Evolutionary conservation across 2,888 invertebrate species (phyloP), one percentile per base, ranked within the genome.

Genomic region (Leucoma salicis): DNA sequence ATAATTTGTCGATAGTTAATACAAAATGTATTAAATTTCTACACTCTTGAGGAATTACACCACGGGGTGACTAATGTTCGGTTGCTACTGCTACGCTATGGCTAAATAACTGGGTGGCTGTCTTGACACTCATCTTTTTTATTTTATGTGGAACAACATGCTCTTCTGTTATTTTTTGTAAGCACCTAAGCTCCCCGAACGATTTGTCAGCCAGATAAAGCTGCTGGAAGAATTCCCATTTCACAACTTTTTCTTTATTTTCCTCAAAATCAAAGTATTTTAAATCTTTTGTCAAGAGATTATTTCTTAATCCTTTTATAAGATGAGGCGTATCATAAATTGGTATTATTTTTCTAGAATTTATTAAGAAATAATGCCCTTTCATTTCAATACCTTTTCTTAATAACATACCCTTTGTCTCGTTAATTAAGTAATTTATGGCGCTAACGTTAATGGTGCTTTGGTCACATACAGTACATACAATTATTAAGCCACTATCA

Each of bases 401-500:
- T 24, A 6, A 55, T 34, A 44, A 35, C 46, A 8, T 11, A 33
- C n/a, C n/a, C 13, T 41, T 58, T 6, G 49, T 42, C 2, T 63
- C 63, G 7, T 39, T 10, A 1, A 63, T 14, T 10, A 66, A 18
- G n/a, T 37, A 40, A 8, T 28, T 55, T 15, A 66, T 59, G 7
- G 56, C 55, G 16, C 58, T 33, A 1, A 60, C 55, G 53, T 64
- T 63, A 1, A 54, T 49, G 7, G 53, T 35, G 31, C 57, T 47
- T 45, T 65, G 67, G 35, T 65, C 63, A 47, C 59, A 60, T 0
- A 61, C 57, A 8, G 62, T 57, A 13, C 14, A 18, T 3, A 57
- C 0, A 1, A 61, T 38, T 6, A 36, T 42, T 1, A 64, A 34
- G 2, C 57, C 57, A 12, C 49, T 33, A 2, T 31, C 6, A 10